Evolutionary conservation across 92 coral and sea anemone genomes (phyloP).

Genomic region (Epizoanthus ramosus): DNA sequence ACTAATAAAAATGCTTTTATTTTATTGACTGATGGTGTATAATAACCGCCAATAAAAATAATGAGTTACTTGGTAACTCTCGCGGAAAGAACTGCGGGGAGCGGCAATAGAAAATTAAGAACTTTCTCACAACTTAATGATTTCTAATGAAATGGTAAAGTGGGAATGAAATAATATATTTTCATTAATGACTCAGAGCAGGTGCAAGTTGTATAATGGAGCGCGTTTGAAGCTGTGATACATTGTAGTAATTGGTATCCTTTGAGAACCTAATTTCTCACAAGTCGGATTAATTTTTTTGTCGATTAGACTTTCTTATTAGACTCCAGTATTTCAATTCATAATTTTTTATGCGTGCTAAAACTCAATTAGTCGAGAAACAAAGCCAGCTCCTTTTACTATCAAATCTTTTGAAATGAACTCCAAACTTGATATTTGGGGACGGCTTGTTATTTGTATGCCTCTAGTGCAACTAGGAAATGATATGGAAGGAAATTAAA

Average conservation of each 20-base stretch:
- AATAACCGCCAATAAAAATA: constrained; percentile 45
- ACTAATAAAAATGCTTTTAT: constrained; percentile 35
- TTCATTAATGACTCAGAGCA: constrained; percentile 59
- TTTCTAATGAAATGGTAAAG: constrained; percentile 66
- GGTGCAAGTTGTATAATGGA: constrained; percentile 52
- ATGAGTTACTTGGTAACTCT: constrained; percentile 54
- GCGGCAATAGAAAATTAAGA: constrained; percentile 58
- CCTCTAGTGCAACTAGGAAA: constrained; percentile 3
- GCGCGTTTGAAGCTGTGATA: constrained; percentile 28
- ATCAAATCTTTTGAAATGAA: constrained; percentile 9
- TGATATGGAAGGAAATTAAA: constrained; percentile 27
- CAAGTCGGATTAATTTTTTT: constrained; percentile 56
- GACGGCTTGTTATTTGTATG: constrained; percentile 11
- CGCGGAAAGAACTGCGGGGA: constrained; percentile 61
- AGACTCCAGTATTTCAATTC: constrained; percentile 52
- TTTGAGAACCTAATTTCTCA: constrained; percentile 55
- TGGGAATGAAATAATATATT: constrained; percentile 52
- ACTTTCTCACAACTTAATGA: constrained; percentile 58
- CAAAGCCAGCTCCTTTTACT: constrained; percentile 34
- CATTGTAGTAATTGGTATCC: constrained; percentile 49
- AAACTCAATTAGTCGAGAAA: not conserved
- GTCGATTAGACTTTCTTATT: constrained; percentile 52
- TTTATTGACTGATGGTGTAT: constrained; percentile 34
- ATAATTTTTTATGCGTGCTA: not conserved
- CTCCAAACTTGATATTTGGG: constrained; percentile 24